phyloP scores from a whole-genome alignment of 2,888 invertebrate species.

The Idaea straminata region DNA sequence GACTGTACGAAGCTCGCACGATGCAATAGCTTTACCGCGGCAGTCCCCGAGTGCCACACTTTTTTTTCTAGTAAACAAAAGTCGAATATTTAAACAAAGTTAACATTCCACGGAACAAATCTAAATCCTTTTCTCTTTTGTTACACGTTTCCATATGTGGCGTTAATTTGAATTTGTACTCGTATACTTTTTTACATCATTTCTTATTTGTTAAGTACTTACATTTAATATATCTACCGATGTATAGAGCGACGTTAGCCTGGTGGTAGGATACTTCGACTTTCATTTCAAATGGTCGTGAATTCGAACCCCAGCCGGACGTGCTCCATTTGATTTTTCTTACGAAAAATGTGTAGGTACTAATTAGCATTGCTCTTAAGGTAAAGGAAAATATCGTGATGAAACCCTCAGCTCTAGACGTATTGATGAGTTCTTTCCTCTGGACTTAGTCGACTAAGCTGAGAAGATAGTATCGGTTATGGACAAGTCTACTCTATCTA shows the following conservation, averaged over 20 bases:
- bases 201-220: neutral
- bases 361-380: neutral
- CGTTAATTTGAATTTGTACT: conserved; percentile 57
- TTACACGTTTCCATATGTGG: conserved; percentile 38
- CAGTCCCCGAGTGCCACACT: too few species aligned
- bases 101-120: conserved; percentile 46
- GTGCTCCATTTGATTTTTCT: neutral
- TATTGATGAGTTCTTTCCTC: too few species aligned
- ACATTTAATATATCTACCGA: neutral
- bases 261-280: too few species aligned
- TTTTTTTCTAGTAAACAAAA: neutral
- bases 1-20: too few species aligned
- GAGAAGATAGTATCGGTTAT: too few species aligned
- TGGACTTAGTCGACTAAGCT: too few species aligned
- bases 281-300: neutral
- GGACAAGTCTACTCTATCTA: too few species aligned
- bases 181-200: neutral
- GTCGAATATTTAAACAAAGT: conserved; percentile 32
- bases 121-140: conserved; percentile 44
- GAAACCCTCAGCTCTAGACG: neutral
- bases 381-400: neutral
- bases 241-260: neutral
- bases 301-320: neutral
- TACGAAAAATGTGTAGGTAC: neutral
- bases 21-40: too few species aligned